Evolutionary conservation across 1,140 invertebrate genomes (phyloP), one percentile per base, ranked within the genome.

Genomic region (Triops longicaudatus): DNA sequence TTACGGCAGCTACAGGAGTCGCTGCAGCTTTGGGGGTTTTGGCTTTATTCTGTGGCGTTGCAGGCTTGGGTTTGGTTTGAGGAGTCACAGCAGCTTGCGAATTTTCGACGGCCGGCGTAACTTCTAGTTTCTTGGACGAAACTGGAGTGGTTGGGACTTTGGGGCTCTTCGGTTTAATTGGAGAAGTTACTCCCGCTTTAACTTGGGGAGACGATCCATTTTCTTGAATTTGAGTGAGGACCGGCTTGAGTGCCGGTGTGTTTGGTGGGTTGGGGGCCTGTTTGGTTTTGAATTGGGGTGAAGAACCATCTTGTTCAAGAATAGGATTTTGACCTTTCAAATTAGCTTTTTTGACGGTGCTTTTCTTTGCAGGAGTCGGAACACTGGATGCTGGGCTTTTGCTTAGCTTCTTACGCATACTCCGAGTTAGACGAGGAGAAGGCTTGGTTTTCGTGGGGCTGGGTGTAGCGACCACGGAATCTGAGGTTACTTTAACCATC

Each of bases 381-480:
- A 2, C 14, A n/a, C 22, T 63, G 50, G 50, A 9, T 63, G 50
- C 50, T n/a, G 50, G 50, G 50, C 50, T 63, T 14, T 63, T 63
- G 50, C 6, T 63, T 14, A 6, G 44, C 22, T 63, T 63, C 22
- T 63, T 63, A n/a, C 50, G 50, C 50, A 63, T 63, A 22, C 50
- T 63, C 17, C 50, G 50, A n/a, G 50, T 63, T 14, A 63, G 6
- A 17, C 50, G 50, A 10, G 50, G 50, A 6, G 50, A 63, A 17
- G 50, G 50, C 17, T 63, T 63, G 50, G 50, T 63, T 63, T 63
- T 63, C 14, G 50, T 63, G n/a, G 50, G 50, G 50, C 50, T 63
- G 17, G 50, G 50, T 14, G 50, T 63, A 22, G 50, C 50, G 22
- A 14, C 50, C 6, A 63, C 50, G 1, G 31, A 37, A 37, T 37